A percentile compares a stretch with the other conserved stretches of the same genome.
These are phyloP conservation scores for Porites lobata DNA, from an alignment of 92 coral and sea anemone genomes.

Conservation along the genomic window DNA sequence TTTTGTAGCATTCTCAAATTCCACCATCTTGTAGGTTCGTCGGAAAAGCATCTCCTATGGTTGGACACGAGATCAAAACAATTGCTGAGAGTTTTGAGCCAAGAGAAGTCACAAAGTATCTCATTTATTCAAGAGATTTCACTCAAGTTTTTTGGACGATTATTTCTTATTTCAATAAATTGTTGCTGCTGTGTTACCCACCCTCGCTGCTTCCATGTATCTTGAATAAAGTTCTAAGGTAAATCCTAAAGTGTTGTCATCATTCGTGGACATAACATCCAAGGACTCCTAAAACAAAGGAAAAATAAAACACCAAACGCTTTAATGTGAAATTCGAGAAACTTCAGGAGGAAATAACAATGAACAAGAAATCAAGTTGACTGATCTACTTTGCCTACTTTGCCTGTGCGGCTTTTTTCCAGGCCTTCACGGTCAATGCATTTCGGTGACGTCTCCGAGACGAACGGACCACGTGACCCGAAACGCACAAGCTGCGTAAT, in stretches of 20 bases:
- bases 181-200: constrained; percentile 9
- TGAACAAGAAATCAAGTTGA: no score
- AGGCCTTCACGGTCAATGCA: no score
- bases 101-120: neutral
- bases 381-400: no score
- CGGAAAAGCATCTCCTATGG: constrained; percentile 91
- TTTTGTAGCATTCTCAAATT: constrained; percentile 92
- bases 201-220: constrained; percentile 96
- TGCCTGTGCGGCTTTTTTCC: no score
- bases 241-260: constrained; percentile 95
- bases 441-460: no score
- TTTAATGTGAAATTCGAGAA: no score
- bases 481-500: no score
- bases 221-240: constrained; percentile 88
- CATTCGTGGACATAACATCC: constrained; percentile 91
- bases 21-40: constrained; percentile 93
- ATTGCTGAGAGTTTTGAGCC: neutral
- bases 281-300: constrained; percentile 80
- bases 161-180: neutral
- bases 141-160: neutral
- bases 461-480: no score
- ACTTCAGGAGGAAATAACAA: no score
- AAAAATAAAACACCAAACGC: neutral
- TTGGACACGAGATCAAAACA: neutral
- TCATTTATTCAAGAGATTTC: no score